These are phyloP conservation scores for Anolis carolinensis DNA, from an alignment of 2,113 vertebrate species.

Conservation along the genomic window DNA sequence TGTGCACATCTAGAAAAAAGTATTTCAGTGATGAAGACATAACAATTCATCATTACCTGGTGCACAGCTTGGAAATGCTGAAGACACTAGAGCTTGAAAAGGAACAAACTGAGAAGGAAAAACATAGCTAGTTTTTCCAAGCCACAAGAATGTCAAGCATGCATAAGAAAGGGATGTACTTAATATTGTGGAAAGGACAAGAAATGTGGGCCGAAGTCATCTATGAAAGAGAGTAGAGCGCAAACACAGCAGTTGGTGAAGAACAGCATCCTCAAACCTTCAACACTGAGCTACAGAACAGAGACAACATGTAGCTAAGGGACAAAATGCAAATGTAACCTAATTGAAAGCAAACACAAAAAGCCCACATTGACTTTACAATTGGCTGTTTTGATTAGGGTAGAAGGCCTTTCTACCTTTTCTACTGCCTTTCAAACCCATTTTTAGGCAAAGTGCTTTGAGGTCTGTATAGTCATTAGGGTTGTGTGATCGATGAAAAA, in stretches of 20 bases:
- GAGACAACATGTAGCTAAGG: neutral
- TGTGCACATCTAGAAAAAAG: neutral
- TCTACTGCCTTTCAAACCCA: no score
- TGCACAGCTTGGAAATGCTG: neutral
- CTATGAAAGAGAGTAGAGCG: neutral
- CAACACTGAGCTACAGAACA: no score
- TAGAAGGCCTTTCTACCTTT: no score
- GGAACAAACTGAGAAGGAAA: neutral
- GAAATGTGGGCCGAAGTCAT: neutral
- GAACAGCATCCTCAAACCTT: neutral
- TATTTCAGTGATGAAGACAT: neutral
- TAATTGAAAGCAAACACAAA: neutral
- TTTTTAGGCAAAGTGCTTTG: no score
- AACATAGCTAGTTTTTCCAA: neutral
- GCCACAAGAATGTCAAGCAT: constrained; percentile 10
- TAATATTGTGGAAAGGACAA: neutral
- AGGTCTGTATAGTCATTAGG: no score
- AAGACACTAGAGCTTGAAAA: neutral
- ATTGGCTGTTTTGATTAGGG: no score
- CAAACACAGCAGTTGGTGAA: neutral
- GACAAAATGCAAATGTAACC: neutral
- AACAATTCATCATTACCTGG: neutral
- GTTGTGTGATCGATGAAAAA: no score
- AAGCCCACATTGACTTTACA: no score
- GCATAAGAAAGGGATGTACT: neutral